Evolutionary conservation across 1,140 invertebrate genomes (phyloP), one percentile per base, ranked within the genome.

Genomic region (Lepidurus apus): DNA sequence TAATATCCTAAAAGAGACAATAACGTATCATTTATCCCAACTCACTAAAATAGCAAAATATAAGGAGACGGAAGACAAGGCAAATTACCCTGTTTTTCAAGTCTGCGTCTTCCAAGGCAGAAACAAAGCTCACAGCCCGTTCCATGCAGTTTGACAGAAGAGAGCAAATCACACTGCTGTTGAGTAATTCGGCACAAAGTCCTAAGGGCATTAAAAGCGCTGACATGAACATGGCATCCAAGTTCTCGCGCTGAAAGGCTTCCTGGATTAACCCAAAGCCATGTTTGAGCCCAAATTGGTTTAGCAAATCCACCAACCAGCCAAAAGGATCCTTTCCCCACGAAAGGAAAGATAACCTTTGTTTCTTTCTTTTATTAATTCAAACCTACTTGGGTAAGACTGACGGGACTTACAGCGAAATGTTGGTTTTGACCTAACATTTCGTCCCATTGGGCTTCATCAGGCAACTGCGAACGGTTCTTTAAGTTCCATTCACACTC

Each of bases 271-370:
- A 79, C 65, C 85, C 82, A 82, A 88, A 87, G n/a, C 87, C 87
- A 74, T 84, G 83, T 80, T 84, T 84, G 44, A 84, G 81, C 1
- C 86, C 87, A 86, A 88, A 88, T 84, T 86, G 81, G 78, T 88
- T 88, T 17, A 88, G 84, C 10, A 87, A 82, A 81, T 87, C 85
- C n/a, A 87, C 84, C 17, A 88, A 81, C 87, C 87, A 88, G 11
- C 87, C 87, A 85, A 85, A 86, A 17, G 85, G 84, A 82, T 87
- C 83, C 83, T 42, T 65, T n/a, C 9, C 6, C 21, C 21, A 13
- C 13, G 7, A 65, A n/a, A 13, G 21, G 53, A 65, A 7, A 7
- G 17, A 17, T 65, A n/a, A 47, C 17, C 6, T 11, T 1, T 17
- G 17, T 17, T 47, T 47, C 45, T 47, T 17, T 11, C 43, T 0